These are phyloP conservation scores for Protodeltote pygarga DNA, from an alignment of 2,888 invertebrate species.

Conservation along the genomic window DNA sequence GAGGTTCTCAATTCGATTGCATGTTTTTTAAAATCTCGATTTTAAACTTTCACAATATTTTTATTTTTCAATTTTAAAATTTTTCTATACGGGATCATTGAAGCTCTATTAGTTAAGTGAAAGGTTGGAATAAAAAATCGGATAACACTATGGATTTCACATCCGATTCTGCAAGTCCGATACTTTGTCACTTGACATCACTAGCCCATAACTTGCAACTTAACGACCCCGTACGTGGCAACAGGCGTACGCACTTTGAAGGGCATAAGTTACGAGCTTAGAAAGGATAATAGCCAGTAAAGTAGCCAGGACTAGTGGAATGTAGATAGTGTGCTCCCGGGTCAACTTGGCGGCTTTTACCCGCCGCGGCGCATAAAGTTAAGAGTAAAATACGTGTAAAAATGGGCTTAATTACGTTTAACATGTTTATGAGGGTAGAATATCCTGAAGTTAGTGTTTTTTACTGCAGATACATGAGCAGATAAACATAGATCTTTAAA, in stretches of 20 bases:
- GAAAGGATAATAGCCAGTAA: conserved; percentile 42
- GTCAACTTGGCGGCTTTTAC: conserved; percentile 12
- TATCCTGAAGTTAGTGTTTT: too few relatives aligned
- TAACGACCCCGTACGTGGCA: conserved; percentile 47
- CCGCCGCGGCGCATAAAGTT: conserved; percentile 1
- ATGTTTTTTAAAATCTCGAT: too few relatives aligned
- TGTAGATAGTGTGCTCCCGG: conserved; percentile 22
- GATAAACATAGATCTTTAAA: too few relatives aligned
- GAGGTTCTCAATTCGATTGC: background rate
- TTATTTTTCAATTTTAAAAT: too few relatives aligned
- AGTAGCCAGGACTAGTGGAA: conserved; percentile 37
- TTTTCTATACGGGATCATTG: too few relatives aligned
- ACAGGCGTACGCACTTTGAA: conserved; percentile 62
- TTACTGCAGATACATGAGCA: too few relatives aligned
- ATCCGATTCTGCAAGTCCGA: conserved; percentile 5
- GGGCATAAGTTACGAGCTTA: conserved; percentile 47
- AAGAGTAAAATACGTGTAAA: background rate
- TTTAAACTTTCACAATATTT: too few relatives aligned
- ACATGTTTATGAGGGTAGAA: too few relatives aligned
- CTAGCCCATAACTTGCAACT: conserved; percentile 45
- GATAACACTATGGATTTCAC: too few relatives aligned
- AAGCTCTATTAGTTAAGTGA: too few relatives aligned
- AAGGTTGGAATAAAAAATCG: too few relatives aligned
- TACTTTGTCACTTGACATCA: conserved; percentile 14
- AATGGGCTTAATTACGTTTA: background rate